phyloP scores from a whole-genome alignment of 2,888 invertebrate genomes.

The Aspidiotus rigidus region DNA sequence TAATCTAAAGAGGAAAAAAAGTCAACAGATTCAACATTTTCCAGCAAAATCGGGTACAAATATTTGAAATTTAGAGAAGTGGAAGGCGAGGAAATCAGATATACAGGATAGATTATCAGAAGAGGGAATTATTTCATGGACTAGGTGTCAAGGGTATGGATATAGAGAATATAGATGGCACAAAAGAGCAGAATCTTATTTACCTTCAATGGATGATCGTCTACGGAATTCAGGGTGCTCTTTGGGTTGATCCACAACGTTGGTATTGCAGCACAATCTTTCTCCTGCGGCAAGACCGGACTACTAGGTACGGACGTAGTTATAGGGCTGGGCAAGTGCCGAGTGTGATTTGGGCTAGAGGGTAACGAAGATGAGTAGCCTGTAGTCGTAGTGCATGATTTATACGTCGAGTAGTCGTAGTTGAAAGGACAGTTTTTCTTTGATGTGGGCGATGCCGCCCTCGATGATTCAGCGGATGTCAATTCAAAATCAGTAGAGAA shows the following conservation, averaged over 20 bases:
- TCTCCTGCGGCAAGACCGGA: not conserved
- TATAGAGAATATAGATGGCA: too few relatives aligned
- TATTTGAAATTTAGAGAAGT: too few relatives aligned
- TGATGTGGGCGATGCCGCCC: conserved; percentile 1
- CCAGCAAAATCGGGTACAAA: too few relatives aligned
- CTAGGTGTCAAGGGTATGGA: too few relatives aligned
- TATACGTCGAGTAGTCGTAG: not conserved
- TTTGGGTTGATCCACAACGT: too few relatives aligned
- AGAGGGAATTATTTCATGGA: too few relatives aligned
- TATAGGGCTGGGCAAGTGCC: not conserved
- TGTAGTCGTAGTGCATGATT: not conserved
- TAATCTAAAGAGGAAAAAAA: not conserved
- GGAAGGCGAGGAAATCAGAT: too few relatives aligned
- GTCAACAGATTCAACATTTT: too few relatives aligned
- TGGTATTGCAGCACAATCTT: not conserved
- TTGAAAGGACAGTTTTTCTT: not conserved
- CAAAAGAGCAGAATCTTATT: too few relatives aligned
- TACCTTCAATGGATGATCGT: too few relatives aligned
- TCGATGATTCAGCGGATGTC: conserved; percentile 34
- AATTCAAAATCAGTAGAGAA: conserved; percentile 35
- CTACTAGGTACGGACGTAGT: not conserved
- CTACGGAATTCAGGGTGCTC: too few relatives aligned
- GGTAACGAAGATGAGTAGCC: conserved; percentile 18
- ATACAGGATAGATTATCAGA: too few relatives aligned
- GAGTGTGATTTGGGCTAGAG: conserved; percentile 8